These are phyloP conservation scores for Strix uralensis DNA, from an alignment of 2,113 vertebrate species.

Conservation along the genomic window DNA sequence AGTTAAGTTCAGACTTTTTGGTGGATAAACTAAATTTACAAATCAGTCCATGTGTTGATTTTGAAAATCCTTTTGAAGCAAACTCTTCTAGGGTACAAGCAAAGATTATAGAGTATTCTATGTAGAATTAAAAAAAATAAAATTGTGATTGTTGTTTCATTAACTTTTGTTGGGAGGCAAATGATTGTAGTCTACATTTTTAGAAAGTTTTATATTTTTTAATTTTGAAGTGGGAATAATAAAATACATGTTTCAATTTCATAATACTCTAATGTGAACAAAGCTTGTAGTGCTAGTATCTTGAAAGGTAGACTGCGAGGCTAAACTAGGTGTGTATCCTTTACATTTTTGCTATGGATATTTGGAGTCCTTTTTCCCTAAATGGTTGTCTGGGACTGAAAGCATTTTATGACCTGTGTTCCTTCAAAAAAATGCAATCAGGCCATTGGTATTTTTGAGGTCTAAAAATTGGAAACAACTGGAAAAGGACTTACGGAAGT, in stretches of 20 bases:
- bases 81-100: background rate
- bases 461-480: background rate
- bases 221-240: background rate
- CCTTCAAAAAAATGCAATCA: background rate
- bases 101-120: background rate
- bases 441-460: background rate
- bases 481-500: background rate
- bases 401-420: background rate
- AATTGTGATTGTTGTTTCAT: background rate
- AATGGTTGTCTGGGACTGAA: background rate
- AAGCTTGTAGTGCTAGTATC: background rate
- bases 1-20: background rate
- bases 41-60: background rate
- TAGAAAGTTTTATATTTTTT: background rate
- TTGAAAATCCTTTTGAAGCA: background rate
- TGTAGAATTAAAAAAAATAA: background rate
- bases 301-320: background rate
- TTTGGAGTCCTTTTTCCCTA: background rate
- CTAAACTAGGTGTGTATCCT: background rate
- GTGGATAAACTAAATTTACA: background rate
- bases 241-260: background rate
- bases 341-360: background rate
- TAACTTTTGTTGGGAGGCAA: background rate
- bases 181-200: background rate
- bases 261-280: background rate